A percentile compares a stretch with the other conserved stretches of the same genome.
phyloP scores from a whole-genome alignment of 2,888 invertebrate genomes.

The Scrobipalpa atriplicella region DNA sequence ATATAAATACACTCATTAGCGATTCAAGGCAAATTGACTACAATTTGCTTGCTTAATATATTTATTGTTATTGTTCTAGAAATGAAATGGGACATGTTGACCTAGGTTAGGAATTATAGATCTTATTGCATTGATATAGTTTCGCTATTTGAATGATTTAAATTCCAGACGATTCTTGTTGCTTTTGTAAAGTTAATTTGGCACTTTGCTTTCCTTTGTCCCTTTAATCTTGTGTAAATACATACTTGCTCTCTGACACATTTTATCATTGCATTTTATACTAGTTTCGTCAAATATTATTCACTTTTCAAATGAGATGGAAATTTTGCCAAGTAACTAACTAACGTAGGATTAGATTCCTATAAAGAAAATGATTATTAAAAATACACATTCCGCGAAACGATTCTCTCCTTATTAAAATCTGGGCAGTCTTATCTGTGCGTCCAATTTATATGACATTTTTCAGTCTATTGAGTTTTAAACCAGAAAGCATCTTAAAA shows the following conservation, averaged over 20 bases:
- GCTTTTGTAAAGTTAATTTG: conserved; percentile 11
- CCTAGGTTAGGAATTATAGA: conserved; percentile 48
- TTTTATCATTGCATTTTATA: too few species aligned
- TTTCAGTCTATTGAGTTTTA: too few species aligned
- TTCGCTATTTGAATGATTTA: conserved; percentile 32
- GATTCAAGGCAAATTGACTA: not conserved
- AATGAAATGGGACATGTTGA: conserved; percentile 58
- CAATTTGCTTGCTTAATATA: conserved; percentile 50
- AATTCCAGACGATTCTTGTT: conserved; percentile 1
- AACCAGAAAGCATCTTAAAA: too few species aligned
- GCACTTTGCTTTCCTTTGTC: conserved; percentile 37
- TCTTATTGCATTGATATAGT: conserved; percentile 7
- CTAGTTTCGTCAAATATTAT: conserved; percentile 14
- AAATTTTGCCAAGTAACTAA: not conserved
- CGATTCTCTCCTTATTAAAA: too few species aligned
- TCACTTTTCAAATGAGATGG: not conserved
- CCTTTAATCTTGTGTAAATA: conserved; percentile 46
- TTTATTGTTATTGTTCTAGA: conserved; percentile 58
- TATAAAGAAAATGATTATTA: too few species aligned
- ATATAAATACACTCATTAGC: not conserved
- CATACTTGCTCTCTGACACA: conserved; percentile 40
- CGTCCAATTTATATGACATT: too few species aligned
- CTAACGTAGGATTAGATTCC: too few species aligned
- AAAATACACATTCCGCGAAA: too few species aligned
- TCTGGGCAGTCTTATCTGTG: too few species aligned